Base-by-base conservation (phyloP, 2,888 invertebrate species). In the Entomobrya multifasciata region DNA sequence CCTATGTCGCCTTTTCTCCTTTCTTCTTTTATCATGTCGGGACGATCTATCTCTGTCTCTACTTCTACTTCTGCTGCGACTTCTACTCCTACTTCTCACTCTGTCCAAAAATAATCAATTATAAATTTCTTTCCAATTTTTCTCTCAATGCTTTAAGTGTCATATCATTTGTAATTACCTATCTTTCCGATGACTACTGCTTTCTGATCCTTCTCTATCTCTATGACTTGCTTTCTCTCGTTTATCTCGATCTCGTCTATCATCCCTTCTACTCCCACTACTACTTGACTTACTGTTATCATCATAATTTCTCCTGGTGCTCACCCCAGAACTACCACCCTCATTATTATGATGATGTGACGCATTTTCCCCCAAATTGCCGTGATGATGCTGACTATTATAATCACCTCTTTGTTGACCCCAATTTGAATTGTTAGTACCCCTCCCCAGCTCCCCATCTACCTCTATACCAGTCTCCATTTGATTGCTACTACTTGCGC, bases 1-100 rank as follows among this genome's bases (percentile, higher is more conserved):
- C 52, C 88, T 82, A 22, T 86, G 86, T 15, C 79, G 70, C 49
- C 84, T 85, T 70, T 86, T 87, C 49, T 90, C 90, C 55, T 88
- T 83, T 62, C 87, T 76, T 30, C 88, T 17, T 49, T 86, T 80
- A 20, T 87, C 77, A 62, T 88, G 83, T 60, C 86, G 57, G 10
- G 86, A 86, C 4, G 86, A 86, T 41, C 84, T 44, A 65, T 86
- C 86, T 27, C 76, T 70, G 60, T 80, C 80, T 36, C 82, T 76
- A 65, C 86, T 86, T 25, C 79, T 57, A 57, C 86, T 80, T 49
- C 86, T 70, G 20, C 85, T 85, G 11, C 76, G 60, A 67, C 86
- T 86, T 60, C 79, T 72, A 27, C 86, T 78, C 30, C 85, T 67
- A 13, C 67, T 70, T 8, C 85, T 49, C 30, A 62, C 10, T 65